Percentiles rank a stretch among this genome's conserved stretches.
Evolutionary conservation across 2,113 vertebrate species (phyloP).

Genomic region (Gadus macrocephalus): DNA sequence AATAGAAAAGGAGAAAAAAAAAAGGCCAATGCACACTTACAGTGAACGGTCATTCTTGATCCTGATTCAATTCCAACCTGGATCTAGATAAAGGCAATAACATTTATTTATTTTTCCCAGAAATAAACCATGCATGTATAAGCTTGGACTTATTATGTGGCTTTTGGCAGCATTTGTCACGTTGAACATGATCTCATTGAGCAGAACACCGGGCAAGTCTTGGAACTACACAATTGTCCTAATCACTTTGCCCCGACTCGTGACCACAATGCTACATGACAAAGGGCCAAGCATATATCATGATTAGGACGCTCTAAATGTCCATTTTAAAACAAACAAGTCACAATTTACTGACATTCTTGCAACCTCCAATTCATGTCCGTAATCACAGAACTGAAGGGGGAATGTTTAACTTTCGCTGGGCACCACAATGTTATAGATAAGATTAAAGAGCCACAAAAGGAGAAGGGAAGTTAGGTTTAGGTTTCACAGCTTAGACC

Average conservation of each 20-base stretch:
- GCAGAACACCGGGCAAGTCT: slow-evolving; percentile 26
- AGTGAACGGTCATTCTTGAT: not conserved
- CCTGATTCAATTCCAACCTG: not conserved
- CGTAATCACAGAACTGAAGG: slow-evolving; percentile 23
- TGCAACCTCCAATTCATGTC: not conserved
- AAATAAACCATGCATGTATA: slow-evolving; percentile 2
- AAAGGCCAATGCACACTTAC: not conserved
- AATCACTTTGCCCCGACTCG: slow-evolving; percentile 38
- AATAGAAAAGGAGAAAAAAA: not conserved
- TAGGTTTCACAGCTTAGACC: not conserved
- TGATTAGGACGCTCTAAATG: slow-evolving; percentile 11
- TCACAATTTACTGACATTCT: slow-evolving; percentile 13
- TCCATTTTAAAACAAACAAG: slow-evolving; percentile 23
- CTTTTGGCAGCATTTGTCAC: slow-evolving; percentile 24
- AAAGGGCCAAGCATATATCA: slow-evolving; percentile 6
- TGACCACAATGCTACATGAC: slow-evolving; percentile 20
- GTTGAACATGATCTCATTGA: slow-evolving; percentile 21
- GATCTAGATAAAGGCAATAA: slow-evolving; percentile 7
- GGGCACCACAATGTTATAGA: slow-evolving; percentile 18
- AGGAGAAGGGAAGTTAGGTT: not conserved
- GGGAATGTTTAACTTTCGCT: slow-evolving; percentile 47
- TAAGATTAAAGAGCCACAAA: slow-evolving; percentile 17
- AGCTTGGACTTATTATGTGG: slow-evolving; percentile 3
- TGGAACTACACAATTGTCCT: slow-evolving; percentile 15
- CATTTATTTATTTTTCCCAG: not conserved